A percentile compares a stretch with the other conserved stretches of the same genome.
Evolutionary conservation across 1,140 invertebrate species (phyloP).

Genomic region (Drosophila nigromelanica): DNA sequence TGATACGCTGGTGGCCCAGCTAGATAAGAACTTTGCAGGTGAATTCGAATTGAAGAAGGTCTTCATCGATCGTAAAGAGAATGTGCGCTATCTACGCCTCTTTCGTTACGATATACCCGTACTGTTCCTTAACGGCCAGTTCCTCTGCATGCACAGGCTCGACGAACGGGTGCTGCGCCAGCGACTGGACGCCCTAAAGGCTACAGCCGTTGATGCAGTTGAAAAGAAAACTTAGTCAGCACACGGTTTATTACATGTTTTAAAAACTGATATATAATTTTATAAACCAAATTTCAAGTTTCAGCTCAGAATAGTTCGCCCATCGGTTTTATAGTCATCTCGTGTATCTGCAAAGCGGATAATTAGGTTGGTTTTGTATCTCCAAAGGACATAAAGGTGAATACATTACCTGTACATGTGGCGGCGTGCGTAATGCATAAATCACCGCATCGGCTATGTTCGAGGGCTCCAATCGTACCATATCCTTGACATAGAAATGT

Average conservation of each 20-base stretch:
- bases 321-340: conserved; percentile 83
- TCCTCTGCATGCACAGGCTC: conserved; percentile 92
- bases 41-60: conserved; percentile 88
- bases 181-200: conserved; percentile 77
- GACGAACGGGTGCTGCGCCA: conserved; percentile 85
- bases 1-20: conserved; percentile 90
- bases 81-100: conserved; percentile 89
- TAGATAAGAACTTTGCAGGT: conserved; percentile 86
- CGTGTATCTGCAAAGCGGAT: conserved; percentile 77
- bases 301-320: conserved; percentile 79
- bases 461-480: conserved; percentile 71
- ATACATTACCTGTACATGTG: conserved; percentile 85
- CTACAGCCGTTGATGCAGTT: background rate
- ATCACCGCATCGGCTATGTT: conserved; percentile 86
- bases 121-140: conserved; percentile 92
- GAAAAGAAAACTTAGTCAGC: background rate
- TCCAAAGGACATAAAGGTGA: background rate
- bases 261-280: conserved; percentile 8
- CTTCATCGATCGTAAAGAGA: conserved; percentile 90
- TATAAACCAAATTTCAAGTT: conserved; percentile 30
- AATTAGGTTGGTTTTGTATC: background rate
- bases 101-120: conserved; percentile 95
- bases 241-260: conserved; percentile 17
- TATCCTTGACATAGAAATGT: conserved; percentile 69
- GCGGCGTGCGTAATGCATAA: conserved; percentile 86